Percentiles rank a stretch among this genome's conserved stretches.
phyloP scores from a whole-genome alignment of 2,113 vertebrate species.

The Macrotis lagotis region DNA sequence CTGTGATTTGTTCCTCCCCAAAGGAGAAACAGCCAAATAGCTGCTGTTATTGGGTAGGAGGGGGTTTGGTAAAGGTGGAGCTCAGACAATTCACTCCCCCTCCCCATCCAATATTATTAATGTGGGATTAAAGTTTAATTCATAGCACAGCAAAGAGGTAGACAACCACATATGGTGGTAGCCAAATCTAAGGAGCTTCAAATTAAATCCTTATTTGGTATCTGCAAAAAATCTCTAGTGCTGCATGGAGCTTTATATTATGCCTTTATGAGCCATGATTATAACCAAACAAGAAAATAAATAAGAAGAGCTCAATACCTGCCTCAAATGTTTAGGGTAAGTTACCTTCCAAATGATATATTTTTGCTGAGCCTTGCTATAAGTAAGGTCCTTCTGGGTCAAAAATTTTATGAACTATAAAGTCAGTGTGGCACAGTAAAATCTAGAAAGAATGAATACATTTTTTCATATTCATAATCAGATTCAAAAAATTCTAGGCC shows the following conservation, averaged over 20 bases:
- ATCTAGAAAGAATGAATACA: constrained; percentile 65
- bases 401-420: constrained; percentile 29
- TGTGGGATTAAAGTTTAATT: no score
- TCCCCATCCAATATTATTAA: no score
- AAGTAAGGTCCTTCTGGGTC: constrained; percentile 10
- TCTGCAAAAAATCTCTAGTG: neutral
- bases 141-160: no score
- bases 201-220: neutral
- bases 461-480: constrained; percentile 69
- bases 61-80: no score
- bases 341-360: neutral
- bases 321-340: neutral
- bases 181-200: neutral
- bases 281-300: neutral
- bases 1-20: no score
- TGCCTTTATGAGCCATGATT: neutral
- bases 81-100: no score
- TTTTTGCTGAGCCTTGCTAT: neutral
- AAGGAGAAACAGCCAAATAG: no score
- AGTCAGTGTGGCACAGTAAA: constrained; percentile 33
- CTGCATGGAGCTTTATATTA: neutral
- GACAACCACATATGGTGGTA: neutral
- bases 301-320: neutral
- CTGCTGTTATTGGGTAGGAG: no score
- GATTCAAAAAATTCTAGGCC: constrained; percentile 56